These are phyloP conservation scores for Mythimna impura DNA, from an alignment of 2,888 invertebrate species.

Conservation along the genomic window DNA sequence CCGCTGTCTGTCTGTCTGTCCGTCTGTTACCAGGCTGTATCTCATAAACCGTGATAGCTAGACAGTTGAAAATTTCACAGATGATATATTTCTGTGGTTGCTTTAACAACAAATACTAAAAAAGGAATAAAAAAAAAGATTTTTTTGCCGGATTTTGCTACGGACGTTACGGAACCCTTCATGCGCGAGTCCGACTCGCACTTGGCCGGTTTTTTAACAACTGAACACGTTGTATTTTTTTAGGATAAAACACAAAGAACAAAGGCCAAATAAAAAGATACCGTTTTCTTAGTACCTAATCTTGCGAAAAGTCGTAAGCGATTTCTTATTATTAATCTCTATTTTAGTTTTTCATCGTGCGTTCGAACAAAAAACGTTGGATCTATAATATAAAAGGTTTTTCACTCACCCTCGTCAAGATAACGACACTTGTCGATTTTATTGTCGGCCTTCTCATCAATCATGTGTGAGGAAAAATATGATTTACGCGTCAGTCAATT, in stretches of 20 bases:
- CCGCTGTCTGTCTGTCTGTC: too few species aligned
- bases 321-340: conserved; percentile 41
- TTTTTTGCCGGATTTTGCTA: too few species aligned
- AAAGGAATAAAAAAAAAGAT: too few species aligned
- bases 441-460: conserved; percentile 55
- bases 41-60: too few species aligned
- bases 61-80: too few species aligned
- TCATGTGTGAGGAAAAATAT: conserved; percentile 47
- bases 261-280: conserved; percentile 13
- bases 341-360: conserved; percentile 41
- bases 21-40: too few species aligned
- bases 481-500: conserved; percentile 30
- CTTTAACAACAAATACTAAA: too few species aligned
- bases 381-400: conserved; percentile 43
- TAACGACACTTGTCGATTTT: conserved; percentile 48
- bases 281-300: conserved; percentile 17
- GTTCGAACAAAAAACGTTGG: conserved; percentile 42
- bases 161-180: too few species aligned
- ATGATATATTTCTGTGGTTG: too few species aligned
- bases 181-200: too few species aligned
- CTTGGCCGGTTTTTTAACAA: conserved; percentile 3
- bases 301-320: conserved; percentile 14
- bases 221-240: not conserved
- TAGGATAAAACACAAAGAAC: not conserved
- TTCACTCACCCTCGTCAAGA: conserved; percentile 54